Conservation (phyloP, 1,140 invertebrate species). For the Oreohelix idahoensis region DNA sequence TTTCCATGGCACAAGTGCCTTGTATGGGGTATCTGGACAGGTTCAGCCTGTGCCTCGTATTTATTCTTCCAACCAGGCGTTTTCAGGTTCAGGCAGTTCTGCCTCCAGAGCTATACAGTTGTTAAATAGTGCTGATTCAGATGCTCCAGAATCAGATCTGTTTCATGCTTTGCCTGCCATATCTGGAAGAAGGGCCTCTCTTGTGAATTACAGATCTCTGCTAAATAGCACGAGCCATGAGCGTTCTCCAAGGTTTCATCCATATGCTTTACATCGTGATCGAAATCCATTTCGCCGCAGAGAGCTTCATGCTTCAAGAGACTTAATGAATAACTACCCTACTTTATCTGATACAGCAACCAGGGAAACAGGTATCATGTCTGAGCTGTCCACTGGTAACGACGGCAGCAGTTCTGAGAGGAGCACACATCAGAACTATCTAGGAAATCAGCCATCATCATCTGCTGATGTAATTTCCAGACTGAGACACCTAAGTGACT, state of each 20-base stretch:
- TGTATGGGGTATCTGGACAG: not conserved
- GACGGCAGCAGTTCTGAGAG: not conserved
- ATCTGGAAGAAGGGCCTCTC: not conserved
- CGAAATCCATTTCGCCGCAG: not conserved
- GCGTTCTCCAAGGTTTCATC: not conserved
- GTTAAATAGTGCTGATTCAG: not conserved
- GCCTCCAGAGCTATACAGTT: not conserved
- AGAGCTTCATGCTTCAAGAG: not conserved
- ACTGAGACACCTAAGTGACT: not conserved
- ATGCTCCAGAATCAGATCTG: not conserved
- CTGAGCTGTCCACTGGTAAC: not conserved
- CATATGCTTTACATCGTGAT: not conserved
- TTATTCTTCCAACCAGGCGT: not conserved
- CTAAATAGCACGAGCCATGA: not conserved
- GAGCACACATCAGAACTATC: not conserved
- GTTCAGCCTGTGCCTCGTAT: not conserved
- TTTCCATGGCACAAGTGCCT: not conserved
- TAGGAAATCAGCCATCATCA: not conserved
- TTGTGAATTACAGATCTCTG: not conserved
- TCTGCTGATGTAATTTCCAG: not conserved
- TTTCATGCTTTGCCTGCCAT: not conserved
- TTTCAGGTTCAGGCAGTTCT: not conserved
- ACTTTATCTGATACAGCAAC: not conserved
- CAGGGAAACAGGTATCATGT: not conserved
- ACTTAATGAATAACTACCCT: not conserved